Evolutionary conservation across 2,888 invertebrate species (phyloP).

Genomic region (Tetranychus truncatus): DNA sequence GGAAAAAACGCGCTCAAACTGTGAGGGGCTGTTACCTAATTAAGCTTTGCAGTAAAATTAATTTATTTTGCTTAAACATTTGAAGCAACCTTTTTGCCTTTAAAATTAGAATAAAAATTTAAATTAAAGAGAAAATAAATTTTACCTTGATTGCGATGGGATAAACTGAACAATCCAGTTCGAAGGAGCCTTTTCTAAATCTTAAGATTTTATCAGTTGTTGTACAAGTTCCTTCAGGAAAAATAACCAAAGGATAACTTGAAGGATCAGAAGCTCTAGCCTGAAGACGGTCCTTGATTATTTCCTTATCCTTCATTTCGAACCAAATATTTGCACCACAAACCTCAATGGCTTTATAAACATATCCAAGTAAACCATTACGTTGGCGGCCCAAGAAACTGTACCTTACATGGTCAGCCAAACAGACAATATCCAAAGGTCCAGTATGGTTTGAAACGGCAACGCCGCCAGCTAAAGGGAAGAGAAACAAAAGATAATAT

Average conservation of each 20-base stretch:
- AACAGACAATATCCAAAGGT: neutral
- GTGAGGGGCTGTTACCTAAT: too few relatives aligned
- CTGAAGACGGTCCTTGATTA: neutral
- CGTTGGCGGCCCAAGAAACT: neutral
- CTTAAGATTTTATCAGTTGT: constrained; percentile 2
- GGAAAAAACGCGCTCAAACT: too few relatives aligned
- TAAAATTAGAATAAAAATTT: neutral
- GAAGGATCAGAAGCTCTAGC: neutral
- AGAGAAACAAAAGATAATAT: neutral
- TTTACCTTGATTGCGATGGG: constrained; percentile 1
- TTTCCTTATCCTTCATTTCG: constrained; percentile 2
- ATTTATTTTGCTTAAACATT: too few relatives aligned
- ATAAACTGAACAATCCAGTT: neutral
- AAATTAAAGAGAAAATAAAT: too few relatives aligned
- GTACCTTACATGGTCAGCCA: neutral
- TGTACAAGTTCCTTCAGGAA: constrained; percentile 8
- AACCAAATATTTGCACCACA: neutral
- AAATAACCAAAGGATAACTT: constrained; percentile 1
- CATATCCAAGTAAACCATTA: neutral
- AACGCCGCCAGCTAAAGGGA: neutral
- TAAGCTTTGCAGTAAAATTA: too few relatives aligned
- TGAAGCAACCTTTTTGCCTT: too few relatives aligned
- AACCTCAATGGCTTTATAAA: neutral
- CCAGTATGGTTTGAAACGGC: neutral
- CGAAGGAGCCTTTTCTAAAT: constrained; percentile 1